phyloP scores from a whole-genome alignment of 2,113 vertebrate species.

The Sinocyclocheilus grahami region DNA sequence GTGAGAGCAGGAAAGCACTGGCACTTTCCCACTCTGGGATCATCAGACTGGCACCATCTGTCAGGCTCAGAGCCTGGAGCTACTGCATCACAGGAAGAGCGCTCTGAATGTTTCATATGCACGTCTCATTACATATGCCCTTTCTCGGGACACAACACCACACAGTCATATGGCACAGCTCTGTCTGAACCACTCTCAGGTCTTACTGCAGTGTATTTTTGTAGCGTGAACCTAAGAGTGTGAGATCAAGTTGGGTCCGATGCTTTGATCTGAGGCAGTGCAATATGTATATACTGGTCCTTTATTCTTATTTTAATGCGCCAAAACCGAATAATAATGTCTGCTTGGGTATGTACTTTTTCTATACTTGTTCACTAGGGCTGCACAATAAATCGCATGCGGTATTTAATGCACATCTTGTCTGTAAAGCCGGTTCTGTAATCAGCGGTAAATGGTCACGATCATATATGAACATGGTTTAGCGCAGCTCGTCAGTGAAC shows the following conservation, averaged over 20 bases:
- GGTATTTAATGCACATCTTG: too few species aligned
- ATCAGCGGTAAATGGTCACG: too few species aligned
- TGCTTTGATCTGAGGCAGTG: background rate
- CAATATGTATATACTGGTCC: background rate
- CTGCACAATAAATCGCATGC: too few species aligned
- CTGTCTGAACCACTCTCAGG: background rate
- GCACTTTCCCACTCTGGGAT: slow-evolving; percentile 1
- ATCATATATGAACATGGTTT: too few species aligned
- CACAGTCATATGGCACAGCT: background rate
- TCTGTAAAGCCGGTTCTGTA: too few species aligned
- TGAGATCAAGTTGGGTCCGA: background rate
- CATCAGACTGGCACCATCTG: slow-evolving; percentile 22
- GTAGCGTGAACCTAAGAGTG: background rate
- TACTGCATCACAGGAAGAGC: slow-evolving; percentile 37
- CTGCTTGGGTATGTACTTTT: background rate
- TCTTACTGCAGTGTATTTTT: background rate
- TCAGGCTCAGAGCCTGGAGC: slow-evolving; percentile 21
- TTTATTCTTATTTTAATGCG: background rate
- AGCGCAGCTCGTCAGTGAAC: too few species aligned
- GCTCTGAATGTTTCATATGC: slow-evolving; percentile 53
- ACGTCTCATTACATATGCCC: slow-evolving; percentile 54
- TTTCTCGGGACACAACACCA: slow-evolving; percentile 38
- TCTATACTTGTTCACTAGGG: background rate
- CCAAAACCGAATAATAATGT: background rate
- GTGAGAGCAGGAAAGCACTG: slow-evolving; percentile 16